Base-by-base conservation (phyloP, 2,888 invertebrate species). In the Cotesia congregata region DNA sequence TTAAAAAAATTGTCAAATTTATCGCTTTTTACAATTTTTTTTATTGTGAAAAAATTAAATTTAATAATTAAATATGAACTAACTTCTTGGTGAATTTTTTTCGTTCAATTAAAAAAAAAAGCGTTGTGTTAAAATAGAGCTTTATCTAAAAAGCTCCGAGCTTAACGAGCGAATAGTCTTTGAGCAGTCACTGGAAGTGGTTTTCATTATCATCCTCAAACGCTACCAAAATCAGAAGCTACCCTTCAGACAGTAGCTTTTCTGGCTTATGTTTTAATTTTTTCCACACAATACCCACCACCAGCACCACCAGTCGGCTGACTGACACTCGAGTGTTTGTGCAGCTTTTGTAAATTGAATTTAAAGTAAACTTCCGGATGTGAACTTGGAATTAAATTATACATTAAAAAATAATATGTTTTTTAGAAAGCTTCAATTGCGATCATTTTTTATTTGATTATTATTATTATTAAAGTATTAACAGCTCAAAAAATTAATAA, bases 341-440 rank as follows among this genome's bases (percentile, higher is more conserved):
- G 80, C 81, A 81, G 82, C 77, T 79, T 83, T 85, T 77, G 78
- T 80, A 61, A 39, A n/a, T 61, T 67, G n/a, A 50, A 62, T 41
- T 86, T 82, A 82, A 85, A 85, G 80, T 84, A 82, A 38, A 83
- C 85, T 87, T 87, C 83, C 84, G 86, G 86, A 86, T 74, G 0
- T 17, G 61, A 65, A 60, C 12, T 50, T 12, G 7, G 15, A 64
- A 64, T 17, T 15, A 20, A 5, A 64, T 20, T 64, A 7, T 20
- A 64, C 20, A 20, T 64, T 20, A 50, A 50, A 50, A 7, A 50
- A 50, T 50, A 50, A 50, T 50, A 50, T 50, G 9, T 50, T 50
- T 30, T 30, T 30, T 30, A 30, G 30, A 30, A 30, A 30, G 30
- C 30, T 30, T 30, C 0, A 30, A 30, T 30, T 30, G 30, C 2